Base-by-base conservation (phyloP, 2,113 vertebrate genomes). In the Anarrhichthys ocellatus region DNA sequence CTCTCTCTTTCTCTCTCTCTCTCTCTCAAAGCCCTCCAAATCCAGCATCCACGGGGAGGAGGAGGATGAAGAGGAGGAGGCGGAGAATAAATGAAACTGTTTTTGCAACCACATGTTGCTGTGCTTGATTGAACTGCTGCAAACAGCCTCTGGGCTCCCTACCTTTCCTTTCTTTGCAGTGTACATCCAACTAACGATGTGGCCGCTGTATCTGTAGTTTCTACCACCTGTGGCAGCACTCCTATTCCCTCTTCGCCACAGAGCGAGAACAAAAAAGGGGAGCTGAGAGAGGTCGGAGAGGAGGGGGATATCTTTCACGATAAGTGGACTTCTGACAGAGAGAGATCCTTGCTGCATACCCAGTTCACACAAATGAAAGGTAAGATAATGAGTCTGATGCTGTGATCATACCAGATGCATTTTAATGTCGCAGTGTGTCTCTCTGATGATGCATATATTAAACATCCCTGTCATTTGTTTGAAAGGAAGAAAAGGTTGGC, bases 51-150 rank as follows among this genome's bases (percentile, higher is more conserved):
- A 93, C 80, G 90, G 91, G 88, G 71, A 90, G 80, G 77, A 83
- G 73, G 69, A 78, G 44, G 77, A 72, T 48, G 69, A 77, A 46
- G 56, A 36, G 42, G 56, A 44, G 42, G 54, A 44, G 59, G 48
- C 75, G 80, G 34, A 91, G 83, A 59, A 83, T 82, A 86, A 76
- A 87, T 88, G 86, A 87, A 88, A 79, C 58, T 88, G 86, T 93
- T 92, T 87, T 85, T 93, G 89, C 70, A 92, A 93, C 93, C 94
- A 95, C 94, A 95, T 95, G 94, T 95, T 95, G 94, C 93, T 93
- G 87, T 68, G 82, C 82, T 67, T 61, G 82, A 85, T 80, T 91
- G 80, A 88, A 78, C 80, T 65, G 82, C 90, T 63, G 87, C 91
- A 81, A 46, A 73, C 84, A 82, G 89, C 85, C 78, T 13, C 69